These are phyloP conservation scores for Tonatia bakeri DNA, from an alignment of 2,113 vertebrate species.

Conservation along the genomic window DNA sequence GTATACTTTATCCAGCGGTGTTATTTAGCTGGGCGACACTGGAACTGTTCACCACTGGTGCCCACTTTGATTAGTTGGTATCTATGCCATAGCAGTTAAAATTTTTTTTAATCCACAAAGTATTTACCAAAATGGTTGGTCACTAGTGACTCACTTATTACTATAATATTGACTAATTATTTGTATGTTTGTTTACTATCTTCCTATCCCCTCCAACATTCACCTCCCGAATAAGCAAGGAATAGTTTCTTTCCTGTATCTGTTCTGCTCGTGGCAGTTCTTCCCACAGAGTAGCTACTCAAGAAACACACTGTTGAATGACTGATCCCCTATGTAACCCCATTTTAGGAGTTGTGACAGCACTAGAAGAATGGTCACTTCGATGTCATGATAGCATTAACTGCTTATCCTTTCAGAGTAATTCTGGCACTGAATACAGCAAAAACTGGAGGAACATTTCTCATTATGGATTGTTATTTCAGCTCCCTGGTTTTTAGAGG, in stretches of 20 bases:
- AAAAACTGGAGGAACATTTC: neutral
- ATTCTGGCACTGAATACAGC: neutral
- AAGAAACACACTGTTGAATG: neutral
- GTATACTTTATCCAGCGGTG: neutral
- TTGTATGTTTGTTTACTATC: neutral
- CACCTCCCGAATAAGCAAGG: neutral
- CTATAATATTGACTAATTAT: neutral
- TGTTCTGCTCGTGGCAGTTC: neutral
- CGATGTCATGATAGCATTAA: neutral
- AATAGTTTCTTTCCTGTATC: neutral
- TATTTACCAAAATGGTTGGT: neutral
- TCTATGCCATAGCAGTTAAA: neutral
- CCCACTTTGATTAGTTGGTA: neutral
- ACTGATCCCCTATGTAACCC: constrained; percentile 8
- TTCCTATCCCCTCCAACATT: neutral
- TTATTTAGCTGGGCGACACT: neutral
- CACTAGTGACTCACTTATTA: neutral
- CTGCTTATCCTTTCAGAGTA: constrained; percentile 22
- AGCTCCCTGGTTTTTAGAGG: neutral
- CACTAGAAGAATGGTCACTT: constrained; percentile 1
- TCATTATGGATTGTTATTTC: neutral
- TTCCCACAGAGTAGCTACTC: neutral
- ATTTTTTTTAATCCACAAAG: neutral
- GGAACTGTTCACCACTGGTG: neutral
- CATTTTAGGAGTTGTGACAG: neutral